Evolutionary conservation across 2,797 vertebrate species (phyloP).

Genomic region (Poeciliopsis presidionis): DNA sequence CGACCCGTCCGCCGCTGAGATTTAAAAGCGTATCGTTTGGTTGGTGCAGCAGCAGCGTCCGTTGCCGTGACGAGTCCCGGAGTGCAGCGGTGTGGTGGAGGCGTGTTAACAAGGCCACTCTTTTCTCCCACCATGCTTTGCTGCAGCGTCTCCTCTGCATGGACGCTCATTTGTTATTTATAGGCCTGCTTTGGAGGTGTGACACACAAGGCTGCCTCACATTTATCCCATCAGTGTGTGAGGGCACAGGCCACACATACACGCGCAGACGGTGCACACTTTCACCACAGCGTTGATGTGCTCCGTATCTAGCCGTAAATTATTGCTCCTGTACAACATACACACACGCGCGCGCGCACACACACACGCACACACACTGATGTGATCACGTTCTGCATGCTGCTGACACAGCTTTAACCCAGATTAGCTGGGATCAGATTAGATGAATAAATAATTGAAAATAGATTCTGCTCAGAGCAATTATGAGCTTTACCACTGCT

Average conservation of each 20-base stretch:
- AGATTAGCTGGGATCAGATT: constrained; percentile 78
- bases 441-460: constrained; percentile 71
- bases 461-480: constrained; percentile 55
- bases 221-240: constrained; percentile 54
- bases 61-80: constrained; percentile 66
- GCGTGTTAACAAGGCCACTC: constrained; percentile 74
- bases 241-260: not conserved
- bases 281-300: constrained; percentile 5
- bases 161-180: constrained; percentile 72
- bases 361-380: constrained; percentile 11
- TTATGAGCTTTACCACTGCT: constrained; percentile 52
- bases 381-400: constrained; percentile 39
- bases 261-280: not conserved
- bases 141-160: constrained; percentile 49
- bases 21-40: constrained; percentile 34
- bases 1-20: constrained; percentile 36
- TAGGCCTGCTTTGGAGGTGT: constrained; percentile 66
- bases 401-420: constrained; percentile 63
- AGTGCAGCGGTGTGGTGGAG: constrained; percentile 50
- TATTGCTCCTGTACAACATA: constrained; percentile 4
- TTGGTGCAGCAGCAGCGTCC: constrained; percentile 58
- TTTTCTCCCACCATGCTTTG: constrained; percentile 54
- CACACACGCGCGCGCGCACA: constrained; percentile 2
- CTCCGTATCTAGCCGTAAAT: constrained; percentile 4
- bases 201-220: constrained; percentile 48